Evolutionary conservation across 2,888 invertebrate species (phyloP), one percentile per base, ranked within the genome.

Genomic region (Drymonia ruficornis): DNA sequence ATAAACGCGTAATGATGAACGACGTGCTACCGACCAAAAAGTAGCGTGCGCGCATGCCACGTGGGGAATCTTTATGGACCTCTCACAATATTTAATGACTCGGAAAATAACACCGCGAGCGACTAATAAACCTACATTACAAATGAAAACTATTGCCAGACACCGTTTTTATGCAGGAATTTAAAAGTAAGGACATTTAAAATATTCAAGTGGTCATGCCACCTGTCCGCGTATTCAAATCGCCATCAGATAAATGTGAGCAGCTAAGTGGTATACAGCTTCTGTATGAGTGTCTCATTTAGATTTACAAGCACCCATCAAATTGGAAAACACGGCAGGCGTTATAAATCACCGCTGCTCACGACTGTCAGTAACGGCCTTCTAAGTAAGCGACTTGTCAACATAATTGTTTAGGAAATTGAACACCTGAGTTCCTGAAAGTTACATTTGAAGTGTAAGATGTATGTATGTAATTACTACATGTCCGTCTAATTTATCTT

Each of bases 1-100:
- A 90, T 90, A 86, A 88, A 87, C 83, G 83, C 74, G 84, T 84
- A 82, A 87, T 89, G 87, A 89, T 81, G 83, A 83, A 86, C 83
- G 86, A 86, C 80, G 85, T 87, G 87, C 86, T 82, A 75, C 81
- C 76, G 79, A 76, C 78, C 80, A 83, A n/a, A 85, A 69, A 61
- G 71, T 71, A 78, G 80, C 76, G 77, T 74, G 81, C 79, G 80
- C 59, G 55, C 81, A 69, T 73, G 69, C 71, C 87, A 40, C 88
- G 89, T 89, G 89, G 84, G 81, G 82, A 82, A 84, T 78, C 86
- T 84, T 84, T 84, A 83, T 80, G 78, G 80, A 76, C 67, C 78
- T 78, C 80, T 79, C 81, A 83, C 83, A 78, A 79, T 77, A 80
- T 83, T 87, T 87, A 89, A 90, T 87, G 89, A 80, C 70, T 82